These are phyloP conservation scores for Lanistes nyassanus DNA, from an alignment of 1,140 invertebrate species.

Conservation along the genomic window DNA sequence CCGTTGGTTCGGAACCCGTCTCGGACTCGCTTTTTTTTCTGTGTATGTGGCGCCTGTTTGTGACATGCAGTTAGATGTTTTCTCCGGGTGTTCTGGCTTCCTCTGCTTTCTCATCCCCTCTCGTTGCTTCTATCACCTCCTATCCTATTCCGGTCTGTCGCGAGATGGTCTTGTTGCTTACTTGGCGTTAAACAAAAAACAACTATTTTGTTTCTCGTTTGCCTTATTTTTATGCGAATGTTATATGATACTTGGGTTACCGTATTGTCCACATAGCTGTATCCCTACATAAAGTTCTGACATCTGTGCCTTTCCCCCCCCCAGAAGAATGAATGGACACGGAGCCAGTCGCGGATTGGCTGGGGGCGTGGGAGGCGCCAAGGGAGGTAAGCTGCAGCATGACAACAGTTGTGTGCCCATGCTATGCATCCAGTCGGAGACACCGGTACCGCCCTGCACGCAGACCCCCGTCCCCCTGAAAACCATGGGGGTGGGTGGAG, in stretches of 20 bases:
- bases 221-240: background rate
- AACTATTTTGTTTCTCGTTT: background rate
- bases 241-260: background rate
- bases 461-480: constrained; percentile 45
- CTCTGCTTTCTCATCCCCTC: too few species aligned
- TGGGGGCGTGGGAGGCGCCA: constrained; percentile 16
- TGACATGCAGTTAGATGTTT: too few species aligned
- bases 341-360: constrained; percentile 32
- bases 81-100: too few species aligned
- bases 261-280: background rate
- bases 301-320: constrained; percentile 27
- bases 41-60: too few species aligned
- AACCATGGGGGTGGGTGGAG: constrained; percentile 14
- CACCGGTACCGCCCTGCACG: constrained; percentile 45
- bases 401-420: constrained; percentile 45
- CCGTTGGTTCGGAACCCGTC: too few species aligned
- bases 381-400: constrained; percentile 15
- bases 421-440: constrained; percentile 53
- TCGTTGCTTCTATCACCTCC: too few species aligned
- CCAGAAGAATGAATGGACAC: constrained; percentile 55
- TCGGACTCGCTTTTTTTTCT: too few species aligned
- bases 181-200: too few species aligned
- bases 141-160: too few species aligned
- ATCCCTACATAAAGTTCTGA: background rate
- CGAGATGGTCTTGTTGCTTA: too few species aligned